Percentiles rank a stretch among this genome's conserved stretches.
phyloP scores from a whole-genome alignment of 2,797 vertebrate species.

The Chelonia mydas region DNA sequence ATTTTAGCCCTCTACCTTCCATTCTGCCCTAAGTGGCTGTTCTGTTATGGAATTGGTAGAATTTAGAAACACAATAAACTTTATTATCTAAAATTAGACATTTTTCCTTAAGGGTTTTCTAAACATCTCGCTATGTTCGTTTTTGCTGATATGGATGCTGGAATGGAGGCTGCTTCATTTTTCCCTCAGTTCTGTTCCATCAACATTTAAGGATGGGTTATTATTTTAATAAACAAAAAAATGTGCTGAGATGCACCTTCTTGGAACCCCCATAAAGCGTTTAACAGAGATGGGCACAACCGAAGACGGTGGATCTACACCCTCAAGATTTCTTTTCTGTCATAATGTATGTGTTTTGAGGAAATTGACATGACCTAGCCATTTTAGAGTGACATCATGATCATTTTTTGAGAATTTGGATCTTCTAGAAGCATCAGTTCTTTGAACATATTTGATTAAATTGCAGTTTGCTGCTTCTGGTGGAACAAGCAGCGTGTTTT shows the following conservation, averaged over 20 bases:
- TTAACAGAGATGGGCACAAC: neutral
- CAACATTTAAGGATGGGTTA: neutral
- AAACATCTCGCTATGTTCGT: neutral
- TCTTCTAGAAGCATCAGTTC: neutral
- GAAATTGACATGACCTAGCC: neutral
- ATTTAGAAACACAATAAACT: neutral
- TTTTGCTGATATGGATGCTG: neutral
- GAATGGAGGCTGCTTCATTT: neutral
- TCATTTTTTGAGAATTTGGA: neutral
- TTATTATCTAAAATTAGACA: fast-evolving
- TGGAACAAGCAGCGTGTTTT: neutral
- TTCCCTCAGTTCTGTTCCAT: neutral
- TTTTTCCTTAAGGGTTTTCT: neutral
- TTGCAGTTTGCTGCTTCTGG: neutral
- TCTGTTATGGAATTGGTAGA: neutral
- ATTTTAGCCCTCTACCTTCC: neutral
- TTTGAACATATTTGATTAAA: neutral
- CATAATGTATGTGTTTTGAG: neutral
- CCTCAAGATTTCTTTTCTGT: neutral
- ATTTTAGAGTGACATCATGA: neutral
- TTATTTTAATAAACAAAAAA: neutral
- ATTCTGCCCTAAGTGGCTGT: neutral
- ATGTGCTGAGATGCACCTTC: neutral
- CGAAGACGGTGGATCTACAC: neutral
- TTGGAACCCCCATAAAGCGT: neutral